Evolutionary conservation across 2,888 invertebrate genomes (phyloP).

Genomic region (Apamea epomidion): DNA sequence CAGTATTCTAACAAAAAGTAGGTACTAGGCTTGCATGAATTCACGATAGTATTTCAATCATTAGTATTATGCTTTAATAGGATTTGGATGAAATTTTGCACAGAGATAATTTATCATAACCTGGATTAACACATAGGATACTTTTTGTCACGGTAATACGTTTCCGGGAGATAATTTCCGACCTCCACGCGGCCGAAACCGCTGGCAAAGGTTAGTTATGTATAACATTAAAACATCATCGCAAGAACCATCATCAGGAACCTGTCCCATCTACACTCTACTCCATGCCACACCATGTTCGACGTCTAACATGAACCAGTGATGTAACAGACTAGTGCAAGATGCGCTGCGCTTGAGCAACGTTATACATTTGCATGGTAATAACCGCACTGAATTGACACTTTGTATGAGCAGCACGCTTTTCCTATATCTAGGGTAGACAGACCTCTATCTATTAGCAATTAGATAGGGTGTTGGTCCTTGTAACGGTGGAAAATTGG

Average conservation of each 20-base stretch:
- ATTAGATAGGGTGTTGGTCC: conserved; percentile 16
- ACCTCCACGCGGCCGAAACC: too few relatives aligned
- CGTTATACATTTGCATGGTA: conserved; percentile 58
- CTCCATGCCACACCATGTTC: conserved; percentile 32
- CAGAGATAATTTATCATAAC: too few relatives aligned
- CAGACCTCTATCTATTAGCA: conserved; percentile 42
- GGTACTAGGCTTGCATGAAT: too few relatives aligned
- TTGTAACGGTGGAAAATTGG: background rate
- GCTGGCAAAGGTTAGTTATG: too few relatives aligned
- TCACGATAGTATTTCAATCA: too few relatives aligned
- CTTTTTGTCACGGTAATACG: too few relatives aligned
- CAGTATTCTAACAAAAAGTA: too few relatives aligned
- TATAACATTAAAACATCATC: too few relatives aligned
- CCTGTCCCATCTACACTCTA: conserved; percentile 40
- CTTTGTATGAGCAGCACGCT: conserved; percentile 52
- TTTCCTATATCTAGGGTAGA: conserved; percentile 41
- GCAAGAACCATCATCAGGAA: background rate
- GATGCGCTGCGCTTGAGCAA: conserved; percentile 61
- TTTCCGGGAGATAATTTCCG: too few relatives aligned
- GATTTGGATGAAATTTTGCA: too few relatives aligned
- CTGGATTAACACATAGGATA: too few relatives aligned
- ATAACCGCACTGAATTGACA: conserved; percentile 54
- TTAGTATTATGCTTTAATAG: too few relatives aligned
- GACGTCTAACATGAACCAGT: conserved; percentile 28
- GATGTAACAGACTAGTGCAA: conserved; percentile 52